These are phyloP conservation scores for Mythimna ferrago DNA, from an alignment of 2,888 invertebrate genomes.

Conservation along the genomic window DNA sequence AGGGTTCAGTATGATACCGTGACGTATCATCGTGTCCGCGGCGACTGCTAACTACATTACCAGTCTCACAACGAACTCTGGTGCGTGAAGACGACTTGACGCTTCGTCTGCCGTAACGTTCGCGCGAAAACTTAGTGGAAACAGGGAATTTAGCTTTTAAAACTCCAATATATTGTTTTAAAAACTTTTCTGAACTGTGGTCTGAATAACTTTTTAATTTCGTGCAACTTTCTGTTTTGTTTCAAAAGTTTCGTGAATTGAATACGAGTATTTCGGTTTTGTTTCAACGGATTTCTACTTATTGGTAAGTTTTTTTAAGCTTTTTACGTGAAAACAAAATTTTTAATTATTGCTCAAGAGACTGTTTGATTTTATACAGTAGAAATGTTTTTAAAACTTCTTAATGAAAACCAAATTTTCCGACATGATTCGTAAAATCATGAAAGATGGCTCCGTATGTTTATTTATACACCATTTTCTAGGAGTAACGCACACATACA, in stretches of 20 bases:
- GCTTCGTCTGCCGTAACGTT: constrained; percentile 49
- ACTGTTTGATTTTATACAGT: too few species aligned
- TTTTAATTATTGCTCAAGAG: too few species aligned
- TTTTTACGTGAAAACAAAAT: background rate
- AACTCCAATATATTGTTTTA: constrained; percentile 9
- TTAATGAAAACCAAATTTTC: background rate
- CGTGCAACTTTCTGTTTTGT: constrained; percentile 48
- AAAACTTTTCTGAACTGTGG: constrained; percentile 42
- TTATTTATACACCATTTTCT: constrained; percentile 28
- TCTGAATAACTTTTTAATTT: constrained; percentile 43
- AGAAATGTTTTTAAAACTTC: background rate
- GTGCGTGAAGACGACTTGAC: constrained; percentile 65
- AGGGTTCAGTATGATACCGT: constrained; percentile 29
- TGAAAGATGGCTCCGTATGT: constrained; percentile 4
- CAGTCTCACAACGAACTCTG: constrained; percentile 67
- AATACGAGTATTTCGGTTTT: constrained; percentile 31
- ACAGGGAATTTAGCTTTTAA: constrained; percentile 15
- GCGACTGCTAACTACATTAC: constrained; percentile 37
- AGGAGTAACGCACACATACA: constrained; percentile 24
- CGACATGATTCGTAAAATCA: background rate
- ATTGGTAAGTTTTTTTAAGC: constrained; percentile 58
- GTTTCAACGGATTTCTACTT: constrained; percentile 26
- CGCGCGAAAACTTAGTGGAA: constrained; percentile 63
- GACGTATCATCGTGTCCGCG: constrained; percentile 51
- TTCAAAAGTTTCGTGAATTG: constrained; percentile 51